Percentiles rank a stretch among this genome's conserved stretches.
Conservation (phyloP, 1,140 invertebrate species). For the Matsumurasca onukii region DNA sequence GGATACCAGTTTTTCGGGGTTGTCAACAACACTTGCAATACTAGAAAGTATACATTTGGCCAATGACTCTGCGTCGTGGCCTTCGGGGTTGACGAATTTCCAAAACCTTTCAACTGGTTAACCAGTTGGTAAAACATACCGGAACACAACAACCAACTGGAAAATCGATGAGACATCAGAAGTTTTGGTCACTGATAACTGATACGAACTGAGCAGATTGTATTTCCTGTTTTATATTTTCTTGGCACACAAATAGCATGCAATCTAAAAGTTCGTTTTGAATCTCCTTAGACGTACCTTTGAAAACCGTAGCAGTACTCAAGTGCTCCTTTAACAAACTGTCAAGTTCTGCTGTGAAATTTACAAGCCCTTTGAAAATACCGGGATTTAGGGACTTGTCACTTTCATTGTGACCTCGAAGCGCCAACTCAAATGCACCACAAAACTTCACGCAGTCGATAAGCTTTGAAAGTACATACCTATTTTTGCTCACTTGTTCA, state of each 20-base stretch:
- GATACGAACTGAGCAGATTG: constrained; percentile 25
- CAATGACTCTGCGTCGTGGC: constrained; percentile 36
- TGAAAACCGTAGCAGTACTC: constrained; percentile 40
- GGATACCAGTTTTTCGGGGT: constrained; percentile 44
- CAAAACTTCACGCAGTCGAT: constrained; percentile 46
- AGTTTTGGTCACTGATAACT: background rate
- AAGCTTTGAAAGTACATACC: constrained; percentile 44
- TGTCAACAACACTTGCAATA: constrained; percentile 41
- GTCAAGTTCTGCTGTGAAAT: constrained; percentile 39
- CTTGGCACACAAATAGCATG: constrained; percentile 42
- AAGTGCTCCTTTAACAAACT: constrained; percentile 42
- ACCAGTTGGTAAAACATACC: constrained; percentile 6
- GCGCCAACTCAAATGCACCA: constrained; percentile 42
- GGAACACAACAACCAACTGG: constrained; percentile 2
- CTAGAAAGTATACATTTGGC: constrained; percentile 37
- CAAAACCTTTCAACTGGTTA: constrained; percentile 19
- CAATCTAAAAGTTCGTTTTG: constrained; percentile 39
- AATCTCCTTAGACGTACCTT: constrained; percentile 35
- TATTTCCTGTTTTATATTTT: constrained; percentile 38
- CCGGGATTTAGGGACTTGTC: constrained; percentile 37
- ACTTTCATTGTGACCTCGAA: constrained; percentile 41
- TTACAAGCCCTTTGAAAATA: constrained; percentile 34
- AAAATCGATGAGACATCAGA: background rate
- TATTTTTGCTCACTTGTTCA: constrained; percentile 44
- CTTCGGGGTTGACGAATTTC: constrained; percentile 18